A percentile compares a stretch with the other conserved stretches of the same genome.
Evolutionary conservation across 2,113 vertebrate genomes (phyloP).

Genomic region (Istiophorus platypterus): DNA sequence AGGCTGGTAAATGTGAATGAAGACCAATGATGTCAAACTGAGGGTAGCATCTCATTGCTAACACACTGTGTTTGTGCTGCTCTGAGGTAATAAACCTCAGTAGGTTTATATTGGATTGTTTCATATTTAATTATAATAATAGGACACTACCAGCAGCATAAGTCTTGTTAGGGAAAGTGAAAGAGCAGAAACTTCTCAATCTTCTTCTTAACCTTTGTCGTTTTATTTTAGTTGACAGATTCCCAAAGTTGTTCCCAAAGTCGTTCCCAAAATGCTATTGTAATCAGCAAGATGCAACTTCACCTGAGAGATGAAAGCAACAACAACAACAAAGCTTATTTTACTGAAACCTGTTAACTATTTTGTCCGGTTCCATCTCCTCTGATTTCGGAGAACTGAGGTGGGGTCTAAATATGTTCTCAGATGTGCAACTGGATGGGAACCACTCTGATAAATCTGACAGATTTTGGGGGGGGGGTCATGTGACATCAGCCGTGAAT

Average conservation of each 20-base stretch:
- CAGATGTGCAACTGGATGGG: slow-evolving; percentile 2
- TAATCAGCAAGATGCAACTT: too few relatives aligned
- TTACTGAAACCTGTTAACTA: background rate
- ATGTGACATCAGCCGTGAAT: background rate
- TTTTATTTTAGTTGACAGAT: slow-evolving; percentile 7
- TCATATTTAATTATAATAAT: background rate
- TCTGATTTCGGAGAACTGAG: background rate
- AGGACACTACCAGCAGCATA: background rate
- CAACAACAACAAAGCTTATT: background rate
- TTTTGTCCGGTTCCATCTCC: background rate
- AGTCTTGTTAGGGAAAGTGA: background rate
- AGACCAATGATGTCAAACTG: background rate
- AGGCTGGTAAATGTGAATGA: background rate
- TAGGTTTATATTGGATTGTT: background rate
- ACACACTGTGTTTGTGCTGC: background rate
- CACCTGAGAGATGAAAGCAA: background rate
- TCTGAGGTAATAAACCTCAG: background rate
- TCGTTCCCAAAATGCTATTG: background rate
- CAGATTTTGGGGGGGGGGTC: slow-evolving; percentile 1
- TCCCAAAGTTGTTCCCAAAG: too few relatives aligned
- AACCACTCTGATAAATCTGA: slow-evolving; percentile 11
- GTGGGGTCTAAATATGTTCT: background rate
- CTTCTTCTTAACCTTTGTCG: background rate
- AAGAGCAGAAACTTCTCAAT: background rate
- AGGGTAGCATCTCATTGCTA: slow-evolving; percentile 7